Percentiles rank a stretch among this genome's conserved stretches.
phyloP scores from a whole-genome alignment of 2,113 vertebrate species.

The Apistogramma diplotaenia region DNA sequence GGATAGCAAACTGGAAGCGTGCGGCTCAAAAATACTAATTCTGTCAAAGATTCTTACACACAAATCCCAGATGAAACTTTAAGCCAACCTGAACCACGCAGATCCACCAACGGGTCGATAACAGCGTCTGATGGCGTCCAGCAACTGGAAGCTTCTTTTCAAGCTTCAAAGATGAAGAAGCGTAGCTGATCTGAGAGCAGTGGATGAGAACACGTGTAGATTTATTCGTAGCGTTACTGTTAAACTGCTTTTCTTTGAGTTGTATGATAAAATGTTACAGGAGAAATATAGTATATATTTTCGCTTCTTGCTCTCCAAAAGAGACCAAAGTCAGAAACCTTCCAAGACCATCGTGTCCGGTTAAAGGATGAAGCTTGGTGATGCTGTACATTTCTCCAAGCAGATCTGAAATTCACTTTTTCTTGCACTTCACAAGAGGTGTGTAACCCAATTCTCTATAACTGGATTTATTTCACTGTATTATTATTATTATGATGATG shows the following conservation, averaged over 20 bases:
- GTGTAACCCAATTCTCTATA: not conserved
- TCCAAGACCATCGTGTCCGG: not conserved
- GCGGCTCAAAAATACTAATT: not conserved
- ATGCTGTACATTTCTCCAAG: not conserved
- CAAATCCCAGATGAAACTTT: not conserved
- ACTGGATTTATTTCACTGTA: not conserved
- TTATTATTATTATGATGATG: too few relatives aligned
- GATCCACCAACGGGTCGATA: not conserved
- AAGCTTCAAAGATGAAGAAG: not conserved
- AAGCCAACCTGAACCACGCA: not conserved
- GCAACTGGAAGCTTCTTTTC: not conserved
- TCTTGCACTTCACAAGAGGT: not conserved
- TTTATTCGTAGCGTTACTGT: not conserved
- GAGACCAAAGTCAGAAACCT: not conserved
- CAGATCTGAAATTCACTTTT: too few relatives aligned
- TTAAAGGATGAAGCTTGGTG: not conserved
- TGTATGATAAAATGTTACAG: not conserved
- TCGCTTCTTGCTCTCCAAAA: not conserved
- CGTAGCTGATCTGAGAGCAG: not conserved
- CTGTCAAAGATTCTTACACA: not conserved
- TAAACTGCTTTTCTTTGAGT: not conserved
- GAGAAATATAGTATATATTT: not conserved
- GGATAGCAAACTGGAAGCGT: too few relatives aligned
- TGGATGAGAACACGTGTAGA: not conserved
- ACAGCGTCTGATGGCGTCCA: not conserved